A percentile compares a stretch with the other conserved stretches of the same genome.
Conservation (phyloP, 2,888 invertebrate genomes). For the Nomada fabriciana region DNA sequence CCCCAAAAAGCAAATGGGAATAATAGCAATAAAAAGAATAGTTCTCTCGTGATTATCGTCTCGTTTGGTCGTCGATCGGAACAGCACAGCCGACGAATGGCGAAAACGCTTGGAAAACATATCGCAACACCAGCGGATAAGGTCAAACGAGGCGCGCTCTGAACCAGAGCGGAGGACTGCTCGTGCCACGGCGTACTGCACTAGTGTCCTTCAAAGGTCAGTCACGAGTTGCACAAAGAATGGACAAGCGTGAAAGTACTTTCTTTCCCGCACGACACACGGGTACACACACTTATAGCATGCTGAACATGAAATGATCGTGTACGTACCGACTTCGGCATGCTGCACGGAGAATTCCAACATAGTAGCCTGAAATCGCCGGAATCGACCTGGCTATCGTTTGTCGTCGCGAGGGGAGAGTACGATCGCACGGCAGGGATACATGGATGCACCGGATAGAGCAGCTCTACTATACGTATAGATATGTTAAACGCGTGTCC, state of each 20-base stretch:
- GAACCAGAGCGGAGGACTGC: neutral
- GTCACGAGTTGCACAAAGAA: constrained; percentile 54
- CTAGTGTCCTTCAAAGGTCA: constrained; percentile 41
- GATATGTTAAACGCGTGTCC: neutral
- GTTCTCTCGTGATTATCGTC: no score
- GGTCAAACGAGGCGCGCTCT: neutral
- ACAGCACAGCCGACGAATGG: neutral
- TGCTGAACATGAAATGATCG: constrained; percentile 26
- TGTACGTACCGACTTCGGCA: constrained; percentile 76
- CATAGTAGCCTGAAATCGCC: constrained; percentile 65
- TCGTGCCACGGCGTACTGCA: neutral
- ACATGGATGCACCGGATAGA: constrained; percentile 45
- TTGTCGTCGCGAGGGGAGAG: constrained; percentile 31
- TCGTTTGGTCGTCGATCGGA: no score
- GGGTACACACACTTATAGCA: constrained; percentile 18
- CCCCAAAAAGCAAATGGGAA: neutral
- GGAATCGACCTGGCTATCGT: constrained; percentile 44
- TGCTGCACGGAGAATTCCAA: constrained; percentile 75
- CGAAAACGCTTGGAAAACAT: neutral
- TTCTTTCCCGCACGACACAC: constrained; percentile 58
- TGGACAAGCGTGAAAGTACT: constrained; percentile 65
- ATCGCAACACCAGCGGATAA: neutral
- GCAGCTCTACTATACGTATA: neutral
- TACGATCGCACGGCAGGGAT: constrained; percentile 32
- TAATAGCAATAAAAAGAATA: no score